Evolutionary conservation across 2,113 vertebrate species (phyloP).

Genomic region (Microcebus lehilahytsara): DNA sequence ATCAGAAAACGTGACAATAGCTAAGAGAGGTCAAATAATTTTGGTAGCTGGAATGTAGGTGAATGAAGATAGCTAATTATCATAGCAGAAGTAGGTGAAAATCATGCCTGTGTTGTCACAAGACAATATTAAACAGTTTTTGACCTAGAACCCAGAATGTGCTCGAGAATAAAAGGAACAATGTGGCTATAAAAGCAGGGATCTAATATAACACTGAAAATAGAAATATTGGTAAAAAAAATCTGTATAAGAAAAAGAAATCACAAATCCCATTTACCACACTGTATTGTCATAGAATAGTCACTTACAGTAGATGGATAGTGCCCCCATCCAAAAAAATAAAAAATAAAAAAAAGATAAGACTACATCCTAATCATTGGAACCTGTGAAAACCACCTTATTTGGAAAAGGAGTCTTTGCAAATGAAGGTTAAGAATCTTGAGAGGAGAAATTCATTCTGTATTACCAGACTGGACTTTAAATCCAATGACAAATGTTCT

Average conservation of each 20-base stretch:
- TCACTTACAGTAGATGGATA: background rate
- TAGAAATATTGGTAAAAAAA: background rate
- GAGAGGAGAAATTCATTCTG: background rate
- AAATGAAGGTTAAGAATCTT: background rate
- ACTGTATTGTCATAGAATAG: background rate
- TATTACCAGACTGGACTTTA: background rate
- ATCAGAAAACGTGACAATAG: background rate
- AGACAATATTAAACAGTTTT: background rate
- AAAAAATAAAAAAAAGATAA: background rate
- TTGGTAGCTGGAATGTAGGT: background rate
- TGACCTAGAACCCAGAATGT: background rate
- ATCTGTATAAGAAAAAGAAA: background rate
- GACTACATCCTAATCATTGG: background rate
- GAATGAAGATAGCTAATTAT: background rate
- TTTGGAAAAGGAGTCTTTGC: background rate
- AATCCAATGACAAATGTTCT: background rate
- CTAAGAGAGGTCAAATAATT: background rate
- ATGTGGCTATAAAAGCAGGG: background rate
- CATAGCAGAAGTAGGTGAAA: background rate
- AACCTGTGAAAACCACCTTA: background rate
- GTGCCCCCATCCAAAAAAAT: rapidly evolving
- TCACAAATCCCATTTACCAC: background rate
- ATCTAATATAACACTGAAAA: background rate
- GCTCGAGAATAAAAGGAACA: background rate
- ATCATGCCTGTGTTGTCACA: background rate